Percentiles rank a stretch among this genome's conserved stretches.
Evolutionary conservation across 2,888 invertebrate genomes (phyloP).

Genomic region (Habroteleia sp.): DNA sequence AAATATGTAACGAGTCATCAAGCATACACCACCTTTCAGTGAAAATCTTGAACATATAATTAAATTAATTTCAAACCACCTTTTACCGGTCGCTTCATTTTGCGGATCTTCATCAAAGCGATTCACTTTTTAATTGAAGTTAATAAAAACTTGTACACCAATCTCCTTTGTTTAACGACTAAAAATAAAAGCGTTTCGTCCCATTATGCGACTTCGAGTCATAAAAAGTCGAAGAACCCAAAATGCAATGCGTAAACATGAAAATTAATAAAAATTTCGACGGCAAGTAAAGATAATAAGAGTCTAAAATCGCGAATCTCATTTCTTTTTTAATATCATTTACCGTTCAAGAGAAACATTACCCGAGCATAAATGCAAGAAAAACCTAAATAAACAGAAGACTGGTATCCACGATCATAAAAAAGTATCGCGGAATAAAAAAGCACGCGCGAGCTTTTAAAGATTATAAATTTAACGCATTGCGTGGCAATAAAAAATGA

Average conservation of each 20-base stretch:
- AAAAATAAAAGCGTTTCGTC: not conserved
- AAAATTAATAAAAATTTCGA: conserved; percentile 19
- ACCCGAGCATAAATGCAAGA: conserved; percentile 19
- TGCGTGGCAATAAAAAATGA: conserved; percentile 44
- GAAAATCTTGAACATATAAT: too few species aligned
- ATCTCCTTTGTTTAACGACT: too few species aligned
- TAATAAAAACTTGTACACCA: too few species aligned
- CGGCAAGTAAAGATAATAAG: conserved; percentile 23
- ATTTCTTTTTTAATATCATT: conserved; percentile 5
- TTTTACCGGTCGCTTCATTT: too few species aligned
- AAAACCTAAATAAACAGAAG: conserved; percentile 29
- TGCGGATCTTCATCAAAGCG: too few species aligned
- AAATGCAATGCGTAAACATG: conserved; percentile 1
- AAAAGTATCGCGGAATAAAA: conserved; percentile 27
- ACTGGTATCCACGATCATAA: conserved; percentile 14
- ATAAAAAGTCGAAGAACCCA: conserved; percentile 8
- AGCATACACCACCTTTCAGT: too few species aligned
- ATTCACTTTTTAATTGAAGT: too few species aligned
- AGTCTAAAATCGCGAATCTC: not conserved
- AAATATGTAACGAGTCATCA: too few species aligned
- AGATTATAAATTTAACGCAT: conserved; percentile 56
- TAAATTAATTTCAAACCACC: too few species aligned
- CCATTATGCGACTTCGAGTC: conserved; percentile 6
- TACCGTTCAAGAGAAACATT: conserved; percentile 10
- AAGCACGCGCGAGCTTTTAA: conserved; percentile 31